A percentile compares a stretch with the other conserved stretches of the same genome.
These are phyloP conservation scores for Cnemophilus loriae DNA, from an alignment of 2,113 vertebrate genomes.

Conservation along the genomic window DNA sequence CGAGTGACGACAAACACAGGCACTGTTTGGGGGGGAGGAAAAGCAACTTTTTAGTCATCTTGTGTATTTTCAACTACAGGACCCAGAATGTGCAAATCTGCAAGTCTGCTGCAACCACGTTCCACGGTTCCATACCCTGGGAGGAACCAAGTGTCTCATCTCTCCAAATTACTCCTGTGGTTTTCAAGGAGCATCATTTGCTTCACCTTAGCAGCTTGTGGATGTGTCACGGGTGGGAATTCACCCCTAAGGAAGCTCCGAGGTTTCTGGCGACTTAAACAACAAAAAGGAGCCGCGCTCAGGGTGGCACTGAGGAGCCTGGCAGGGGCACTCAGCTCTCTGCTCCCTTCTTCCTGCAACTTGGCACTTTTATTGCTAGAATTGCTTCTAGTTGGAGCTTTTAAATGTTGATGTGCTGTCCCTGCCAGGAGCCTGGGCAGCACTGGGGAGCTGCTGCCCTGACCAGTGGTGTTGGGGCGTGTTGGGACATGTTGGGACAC, in stretches of 20 bases:
- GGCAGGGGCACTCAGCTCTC: not conserved
- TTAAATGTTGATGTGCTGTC: not conserved
- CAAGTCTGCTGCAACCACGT: not conserved
- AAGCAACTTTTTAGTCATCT: not conserved
- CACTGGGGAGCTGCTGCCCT: not conserved
- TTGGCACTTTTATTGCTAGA: not conserved
- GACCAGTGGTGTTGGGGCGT: not conserved
- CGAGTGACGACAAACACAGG: not conserved
- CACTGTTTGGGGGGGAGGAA: rapidly evolving
- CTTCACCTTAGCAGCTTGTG: not conserved
- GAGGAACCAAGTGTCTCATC: not conserved
- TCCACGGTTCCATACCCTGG: not conserved
- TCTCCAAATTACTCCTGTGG: not conserved
- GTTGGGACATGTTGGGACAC: rapidly evolving
- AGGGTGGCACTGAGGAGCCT: not conserved
- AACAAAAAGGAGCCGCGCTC: not conserved
- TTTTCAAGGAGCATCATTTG: not conserved
- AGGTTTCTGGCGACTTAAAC: not conserved
- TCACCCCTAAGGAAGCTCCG: not conserved
- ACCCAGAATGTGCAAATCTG: not conserved
- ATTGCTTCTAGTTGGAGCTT: not conserved
- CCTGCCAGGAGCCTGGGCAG: not conserved
- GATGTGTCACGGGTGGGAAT: not conserved
- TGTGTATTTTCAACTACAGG: not conserved
- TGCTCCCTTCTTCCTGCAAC: not conserved